Evolutionary conservation across 2,113 vertebrate genomes (phyloP), one percentile per base, ranked within the genome.

Genomic region (Poicephalus gulielmi): DNA sequence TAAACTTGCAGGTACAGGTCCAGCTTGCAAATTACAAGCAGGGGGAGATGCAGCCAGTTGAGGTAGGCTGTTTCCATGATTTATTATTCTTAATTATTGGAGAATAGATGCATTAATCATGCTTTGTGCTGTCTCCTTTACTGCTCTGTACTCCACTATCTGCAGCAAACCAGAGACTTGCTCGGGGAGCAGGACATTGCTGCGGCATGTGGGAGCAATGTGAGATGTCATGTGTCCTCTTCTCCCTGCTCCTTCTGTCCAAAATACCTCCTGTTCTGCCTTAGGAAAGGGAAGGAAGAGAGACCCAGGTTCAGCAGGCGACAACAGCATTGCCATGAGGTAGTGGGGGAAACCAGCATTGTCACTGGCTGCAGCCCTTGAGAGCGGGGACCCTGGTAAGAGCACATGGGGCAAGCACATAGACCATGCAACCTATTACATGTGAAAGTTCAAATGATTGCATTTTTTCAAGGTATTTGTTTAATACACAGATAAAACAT

Each of bases 291-390:
- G 64, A 17, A 33, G 13, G 52, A 13, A 35, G 7, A 44, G 33
- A 64, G 24, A 62, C 7, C 5, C 17, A 1, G 3, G 25, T 27
- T 55, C 60, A 17, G 30, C 46, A 30, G 57, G 52, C 16, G 27
- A 4, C 0, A 1, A 2, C 24, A 35, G 30, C 35, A 11, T 44
- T 0, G 0, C 27, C 3, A 1, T 0, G 25, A 64, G 35, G 28
- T 28, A 63, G 43, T 0, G 2, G 24, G 7, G 39, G 22, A n/a
- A 44, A 44, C 31, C 30, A 0, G 3, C 13, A 5, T n/a, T 23
- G 28, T 31, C 35, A 7, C 22, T 59, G 57, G 33, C 57, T 50
- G 66, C 60, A 44, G 57, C 17, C 43, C 53, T 69, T 5, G 1
- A 9, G 64, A 5, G 7, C 33, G 17, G 49, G 49, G 44, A 52